Conservation (phyloP, 2,113 vertebrate genomes). For the Guaruba guarouba region DNA sequence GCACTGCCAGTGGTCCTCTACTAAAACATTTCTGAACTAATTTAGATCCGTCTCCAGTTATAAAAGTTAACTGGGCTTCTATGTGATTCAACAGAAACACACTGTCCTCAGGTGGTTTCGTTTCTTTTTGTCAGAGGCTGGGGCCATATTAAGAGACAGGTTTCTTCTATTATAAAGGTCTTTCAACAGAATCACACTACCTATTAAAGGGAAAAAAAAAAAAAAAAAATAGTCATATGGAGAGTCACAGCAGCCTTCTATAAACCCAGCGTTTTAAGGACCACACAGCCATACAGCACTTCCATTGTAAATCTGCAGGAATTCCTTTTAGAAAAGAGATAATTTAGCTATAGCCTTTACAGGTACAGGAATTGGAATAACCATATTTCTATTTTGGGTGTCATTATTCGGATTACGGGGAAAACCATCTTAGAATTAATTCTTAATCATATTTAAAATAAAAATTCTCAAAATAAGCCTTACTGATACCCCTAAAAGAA, state of each 20-base stretch:
- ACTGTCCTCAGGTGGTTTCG: not conserved
- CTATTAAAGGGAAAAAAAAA: not conserved
- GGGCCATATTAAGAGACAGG: not conserved
- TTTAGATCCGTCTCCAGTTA: not conserved
- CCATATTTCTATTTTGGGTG: not conserved
- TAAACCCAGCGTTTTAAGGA: not conserved
- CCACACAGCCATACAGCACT: not conserved
- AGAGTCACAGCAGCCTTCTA: not conserved
- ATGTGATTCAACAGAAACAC: rapidly evolving
- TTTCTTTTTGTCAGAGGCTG: not conserved
- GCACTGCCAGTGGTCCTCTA: not conserved
- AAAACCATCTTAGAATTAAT: not conserved
- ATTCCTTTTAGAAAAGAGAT: not conserved
- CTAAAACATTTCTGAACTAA: not conserved
- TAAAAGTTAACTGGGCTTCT: not conserved
- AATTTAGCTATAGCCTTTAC: not conserved
- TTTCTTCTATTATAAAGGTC: not conserved
- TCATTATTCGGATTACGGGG: not conserved
- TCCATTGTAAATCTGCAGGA: not conserved
- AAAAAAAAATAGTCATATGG: not conserved
- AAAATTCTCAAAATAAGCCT: not conserved
- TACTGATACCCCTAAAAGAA: not conserved
- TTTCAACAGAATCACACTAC: not conserved
- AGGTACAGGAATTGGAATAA: not conserved
- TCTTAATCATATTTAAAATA: not conserved